Evolutionary conservation across 2,113 vertebrate genomes (phyloP).

Genomic region (Ctenomys sociabilis): DNA sequence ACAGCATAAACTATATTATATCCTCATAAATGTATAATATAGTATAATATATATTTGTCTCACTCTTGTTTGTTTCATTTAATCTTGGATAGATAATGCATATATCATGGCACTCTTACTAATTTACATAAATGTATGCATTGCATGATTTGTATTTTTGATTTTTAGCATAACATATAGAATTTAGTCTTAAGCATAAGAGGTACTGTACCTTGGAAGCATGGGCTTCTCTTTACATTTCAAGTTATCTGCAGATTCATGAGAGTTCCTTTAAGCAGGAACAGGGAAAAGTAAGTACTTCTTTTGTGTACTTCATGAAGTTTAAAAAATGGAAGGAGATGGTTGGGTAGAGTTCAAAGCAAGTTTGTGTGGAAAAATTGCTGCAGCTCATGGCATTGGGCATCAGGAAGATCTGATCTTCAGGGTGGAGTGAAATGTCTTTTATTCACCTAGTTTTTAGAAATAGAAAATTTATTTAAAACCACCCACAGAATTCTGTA

Average conservation of each 20-base stretch:
- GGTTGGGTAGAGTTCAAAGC: not conserved
- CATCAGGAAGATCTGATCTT: not conserved
- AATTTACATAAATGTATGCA: not conserved
- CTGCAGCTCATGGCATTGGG: not conserved
- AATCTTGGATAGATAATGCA: not conserved
- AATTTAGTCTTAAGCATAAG: not conserved
- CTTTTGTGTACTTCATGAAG: not conserved
- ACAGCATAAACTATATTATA: not conserved
- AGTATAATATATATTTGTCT: not conserved
- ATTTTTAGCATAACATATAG: not conserved
- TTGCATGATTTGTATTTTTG: not conserved
- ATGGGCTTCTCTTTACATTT: too few species aligned
- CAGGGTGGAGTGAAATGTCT: not conserved
- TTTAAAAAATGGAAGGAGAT: not conserved
- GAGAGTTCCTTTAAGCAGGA: not conserved
- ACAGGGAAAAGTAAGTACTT: not conserved
- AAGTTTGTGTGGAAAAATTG: not conserved
- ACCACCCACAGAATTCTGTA: too few species aligned
- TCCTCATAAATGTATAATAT: not conserved
- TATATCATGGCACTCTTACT: not conserved
- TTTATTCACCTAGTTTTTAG: too few species aligned
- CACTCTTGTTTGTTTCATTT: not conserved
- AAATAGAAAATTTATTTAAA: too few species aligned
- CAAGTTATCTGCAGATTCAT: not conserved
- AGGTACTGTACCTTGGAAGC: not conserved